Evolutionary conservation across 2,797 vertebrate genomes (phyloP).

Genomic region (Coccyzus lansbergi): DNA sequence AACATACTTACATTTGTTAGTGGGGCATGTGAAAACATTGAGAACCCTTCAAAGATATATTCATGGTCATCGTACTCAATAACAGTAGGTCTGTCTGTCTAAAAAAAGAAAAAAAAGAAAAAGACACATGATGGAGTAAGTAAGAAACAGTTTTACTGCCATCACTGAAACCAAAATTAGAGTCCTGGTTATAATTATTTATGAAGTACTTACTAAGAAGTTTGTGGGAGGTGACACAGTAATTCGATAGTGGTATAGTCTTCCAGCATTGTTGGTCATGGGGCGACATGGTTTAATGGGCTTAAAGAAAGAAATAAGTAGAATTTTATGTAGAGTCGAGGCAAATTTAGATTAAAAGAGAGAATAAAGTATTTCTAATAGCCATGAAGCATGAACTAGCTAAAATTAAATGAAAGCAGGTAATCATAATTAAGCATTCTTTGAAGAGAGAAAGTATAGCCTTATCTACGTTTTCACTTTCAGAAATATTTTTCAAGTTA

Average conservation of each 20-base stretch:
- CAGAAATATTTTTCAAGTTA: constrained; percentile 4
- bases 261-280: constrained; percentile 96
- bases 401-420: constrained; percentile 42
- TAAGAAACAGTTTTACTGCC: not conserved
- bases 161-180: not conserved
- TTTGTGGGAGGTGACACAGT: constrained; percentile 98
- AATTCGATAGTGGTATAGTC: constrained; percentile 95
- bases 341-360: constrained; percentile 48
- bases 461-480: not conserved
- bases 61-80: constrained; percentile 99
- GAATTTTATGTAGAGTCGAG: constrained; percentile 47
- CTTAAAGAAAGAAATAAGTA: constrained; percentile 72
- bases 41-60: constrained; percentile 99
- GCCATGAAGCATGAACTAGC: constrained; percentile 16
- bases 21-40: constrained; percentile 93
- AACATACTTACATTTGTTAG: constrained; percentile 88
- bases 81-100: constrained; percentile 97
- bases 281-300: constrained; percentile 88
- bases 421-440: not conserved
- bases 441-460: not conserved
- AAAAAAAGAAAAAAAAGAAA: constrained; percentile 58
- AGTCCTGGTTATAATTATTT: not conserved
- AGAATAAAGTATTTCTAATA: constrained; percentile 53
- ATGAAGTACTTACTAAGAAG: constrained; percentile 87
- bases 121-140: not conserved